phyloP scores from a whole-genome alignment of 2,797 vertebrate genomes.

The Eulemur mongoz region DNA sequence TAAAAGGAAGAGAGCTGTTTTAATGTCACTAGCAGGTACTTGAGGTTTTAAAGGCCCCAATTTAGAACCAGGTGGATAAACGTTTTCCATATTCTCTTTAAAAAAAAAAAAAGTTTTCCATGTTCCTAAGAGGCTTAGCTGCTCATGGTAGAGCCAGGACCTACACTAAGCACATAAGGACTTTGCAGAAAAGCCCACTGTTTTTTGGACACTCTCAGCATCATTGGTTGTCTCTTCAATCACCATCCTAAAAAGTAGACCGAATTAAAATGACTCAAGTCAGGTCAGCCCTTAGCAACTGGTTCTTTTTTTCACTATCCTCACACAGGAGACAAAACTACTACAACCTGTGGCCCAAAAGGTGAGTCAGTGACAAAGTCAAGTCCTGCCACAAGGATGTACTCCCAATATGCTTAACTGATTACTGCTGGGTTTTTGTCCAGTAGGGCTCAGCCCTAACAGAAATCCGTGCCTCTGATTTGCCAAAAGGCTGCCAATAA shows the following conservation, averaged over 20 bases:
- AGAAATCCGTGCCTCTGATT: slow-evolving; percentile 39
- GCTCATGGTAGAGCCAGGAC: not conserved
- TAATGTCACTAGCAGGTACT: not conserved
- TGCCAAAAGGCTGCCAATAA: not conserved
- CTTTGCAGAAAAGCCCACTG: not conserved
- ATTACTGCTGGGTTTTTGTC: not conserved
- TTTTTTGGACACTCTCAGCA: not conserved
- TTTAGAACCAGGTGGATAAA: slow-evolving; percentile 50
- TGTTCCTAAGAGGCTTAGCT: slow-evolving; percentile 57
- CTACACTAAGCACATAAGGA: not conserved
- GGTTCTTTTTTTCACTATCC: not conserved
- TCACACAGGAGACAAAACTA: slow-evolving; percentile 2
- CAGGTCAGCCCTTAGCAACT: not conserved
- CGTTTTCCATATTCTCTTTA: not conserved
- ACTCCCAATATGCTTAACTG: not conserved
- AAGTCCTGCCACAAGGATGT: not conserved
- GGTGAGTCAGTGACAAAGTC: not conserved
- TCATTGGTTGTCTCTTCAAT: not conserved
- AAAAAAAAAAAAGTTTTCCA: not conserved
- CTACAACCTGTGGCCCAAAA: not conserved
- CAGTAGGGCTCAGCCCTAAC: not conserved
- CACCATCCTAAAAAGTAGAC: not conserved
- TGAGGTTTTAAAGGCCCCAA: slow-evolving; percentile 55
- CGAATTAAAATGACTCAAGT: slow-evolving; percentile 26
- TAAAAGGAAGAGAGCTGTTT: slow-evolving; percentile 7